Conservation (phyloP, 2,888 invertebrate species). For the Stramonita haemastoma region DNA sequence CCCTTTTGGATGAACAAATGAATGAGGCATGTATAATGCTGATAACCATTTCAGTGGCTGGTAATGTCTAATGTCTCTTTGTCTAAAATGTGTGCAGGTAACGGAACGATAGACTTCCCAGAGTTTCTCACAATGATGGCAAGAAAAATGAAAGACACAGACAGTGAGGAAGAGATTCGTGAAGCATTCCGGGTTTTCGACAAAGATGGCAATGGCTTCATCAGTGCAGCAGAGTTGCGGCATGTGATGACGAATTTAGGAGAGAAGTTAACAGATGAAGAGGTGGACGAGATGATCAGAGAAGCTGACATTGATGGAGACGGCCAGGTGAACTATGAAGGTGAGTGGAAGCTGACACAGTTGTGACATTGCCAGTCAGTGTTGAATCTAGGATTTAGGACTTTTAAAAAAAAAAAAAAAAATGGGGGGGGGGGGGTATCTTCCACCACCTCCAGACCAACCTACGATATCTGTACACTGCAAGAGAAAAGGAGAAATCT, state of each 20-base stretch:
- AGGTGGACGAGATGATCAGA: conserved; percentile 52
- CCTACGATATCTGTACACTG: no score
- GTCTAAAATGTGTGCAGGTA: conserved; percentile 37
- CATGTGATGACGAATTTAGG: conserved; percentile 53
- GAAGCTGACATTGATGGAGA: conserved; percentile 53
- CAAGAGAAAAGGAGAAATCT: no score
- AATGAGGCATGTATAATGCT: no score
- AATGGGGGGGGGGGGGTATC: no score
- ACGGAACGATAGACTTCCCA: conserved; percentile 52
- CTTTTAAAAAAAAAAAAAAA: no score
- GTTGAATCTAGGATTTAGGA: no score
- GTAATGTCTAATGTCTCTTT: no score
- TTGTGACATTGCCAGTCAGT: not conserved
- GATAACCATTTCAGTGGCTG: no score
- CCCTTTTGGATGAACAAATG: no score
- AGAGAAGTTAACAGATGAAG: conserved; percentile 52
- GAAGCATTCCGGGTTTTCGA: conserved; percentile 52
- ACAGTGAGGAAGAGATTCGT: conserved; percentile 48
- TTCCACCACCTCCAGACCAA: no score
- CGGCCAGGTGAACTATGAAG: conserved; percentile 52
- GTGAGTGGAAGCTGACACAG: conserved; percentile 24
- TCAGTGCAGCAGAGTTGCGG: conserved; percentile 52
- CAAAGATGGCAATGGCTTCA: conserved; percentile 53
- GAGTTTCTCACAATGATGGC: conserved; percentile 51
- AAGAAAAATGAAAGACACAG: conserved; percentile 48